A percentile compares a stretch with the other conserved stretches of the same genome.
Conservation (phyloP, 2,113 vertebrate genomes). For the Melanotaenia duboulayi region DNA sequence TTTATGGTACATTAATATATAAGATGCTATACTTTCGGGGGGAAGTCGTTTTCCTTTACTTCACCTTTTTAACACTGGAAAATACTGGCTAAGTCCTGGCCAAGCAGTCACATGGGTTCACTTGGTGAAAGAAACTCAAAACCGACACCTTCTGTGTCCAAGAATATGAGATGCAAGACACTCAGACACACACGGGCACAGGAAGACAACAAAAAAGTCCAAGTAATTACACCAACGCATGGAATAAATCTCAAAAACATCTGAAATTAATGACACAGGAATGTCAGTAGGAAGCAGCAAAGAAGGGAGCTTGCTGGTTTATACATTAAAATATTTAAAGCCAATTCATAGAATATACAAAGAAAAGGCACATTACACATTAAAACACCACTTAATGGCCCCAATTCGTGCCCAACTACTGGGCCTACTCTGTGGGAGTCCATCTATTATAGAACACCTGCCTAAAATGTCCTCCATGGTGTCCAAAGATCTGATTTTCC, state of each 20-base stretch:
- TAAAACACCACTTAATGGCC: slow-evolving; percentile 9
- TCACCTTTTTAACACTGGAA: slow-evolving; percentile 76
- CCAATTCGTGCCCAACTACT: slow-evolving; percentile 4
- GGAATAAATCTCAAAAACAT: not conserved
- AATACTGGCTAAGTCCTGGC: slow-evolving; percentile 45
- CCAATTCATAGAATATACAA: not conserved
- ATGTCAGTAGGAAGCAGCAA: not conserved
- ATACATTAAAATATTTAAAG: not conserved
- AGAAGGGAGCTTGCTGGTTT: too few species aligned
- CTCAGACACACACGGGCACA: slow-evolving; percentile 48
- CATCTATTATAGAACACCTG: slow-evolving; percentile 34
- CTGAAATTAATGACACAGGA: not conserved
- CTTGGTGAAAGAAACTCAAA: slow-evolving; percentile 84
- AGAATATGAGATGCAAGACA: slow-evolving; percentile 78
- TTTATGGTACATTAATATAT: too few species aligned
- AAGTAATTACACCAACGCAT: slow-evolving; percentile 16
- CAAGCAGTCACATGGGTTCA: slow-evolving; percentile 76
- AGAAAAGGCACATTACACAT: slow-evolving; percentile 17
- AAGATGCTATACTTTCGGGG: too few species aligned
- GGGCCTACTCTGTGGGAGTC: slow-evolving; percentile 1
- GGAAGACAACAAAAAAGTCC: slow-evolving; percentile 18
- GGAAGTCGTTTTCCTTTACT: slow-evolving; percentile 53
- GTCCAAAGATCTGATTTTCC: slow-evolving; percentile 20
- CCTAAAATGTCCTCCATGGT: slow-evolving; percentile 22
- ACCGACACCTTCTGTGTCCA: slow-evolving; percentile 81